Evolutionary conservation across 2,797 vertebrate species (phyloP), one percentile per base, ranked within the genome.

Genomic region (Sciurus vulgaris): DNA sequence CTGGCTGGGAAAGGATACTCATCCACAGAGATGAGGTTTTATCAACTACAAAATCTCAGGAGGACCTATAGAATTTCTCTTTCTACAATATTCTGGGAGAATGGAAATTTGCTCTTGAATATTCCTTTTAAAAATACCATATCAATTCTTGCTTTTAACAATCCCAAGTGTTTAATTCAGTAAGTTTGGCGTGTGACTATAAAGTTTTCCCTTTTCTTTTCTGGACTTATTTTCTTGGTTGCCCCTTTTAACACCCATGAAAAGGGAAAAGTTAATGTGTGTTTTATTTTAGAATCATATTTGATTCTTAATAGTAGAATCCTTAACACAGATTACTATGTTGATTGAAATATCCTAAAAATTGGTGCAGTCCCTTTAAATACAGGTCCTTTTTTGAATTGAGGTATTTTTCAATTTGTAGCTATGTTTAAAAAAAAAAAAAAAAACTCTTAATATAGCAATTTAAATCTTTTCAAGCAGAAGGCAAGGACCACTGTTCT

Each of bases 391-490:
- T n/a, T 83, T 38, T 86, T 63, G 22, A 89, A 86, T 79, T 61
- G 67, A 56, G 65, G 3, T 63, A 17, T 89, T 86, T 85, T 76
- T 26, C 51, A 96, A 41, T 84, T 79, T 76, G 65, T 63, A 84
- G 11, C 26, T 76, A 5, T 91, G 5, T 73, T 82, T n/a, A 47
- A 33, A 30, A 95, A 84, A 84, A n/a, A n/a, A n/a, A n/a, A 89
- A 33, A n/a, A 95, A 79, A 79, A 26, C 86, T 51, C 38, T 87
- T 41, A 93, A 26, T 51, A 83, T 6, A 61, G 41, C 18, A 28
- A 47, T 83, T 72, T 82, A 56, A 65, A 90, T 41, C 73, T 90
- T 87, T 30, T 41, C 30, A 87, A 94, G 30, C 9, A 67, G 22
- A 93, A 87, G 78, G 13, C 26, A 67, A 84, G 59, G 38, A 54